A percentile compares a stretch with the other conserved stretches of the same genome.
Conservation (phyloP, 2,888 invertebrate species). For the Calameuta pallipes region DNA sequence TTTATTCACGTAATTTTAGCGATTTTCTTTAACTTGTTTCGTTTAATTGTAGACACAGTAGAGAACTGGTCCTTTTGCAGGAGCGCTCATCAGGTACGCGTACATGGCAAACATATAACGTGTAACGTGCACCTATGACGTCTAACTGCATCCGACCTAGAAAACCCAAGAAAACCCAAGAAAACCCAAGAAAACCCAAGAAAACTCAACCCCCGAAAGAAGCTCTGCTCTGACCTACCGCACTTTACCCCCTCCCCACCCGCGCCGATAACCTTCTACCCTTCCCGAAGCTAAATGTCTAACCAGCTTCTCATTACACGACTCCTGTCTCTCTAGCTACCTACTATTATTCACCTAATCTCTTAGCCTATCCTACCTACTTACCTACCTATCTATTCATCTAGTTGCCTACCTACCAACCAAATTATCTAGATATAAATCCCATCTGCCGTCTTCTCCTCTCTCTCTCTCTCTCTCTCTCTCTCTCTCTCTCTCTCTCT, state of each 20-base stretch:
- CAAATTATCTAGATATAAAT: neutral
- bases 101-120: constrained; percentile 37
- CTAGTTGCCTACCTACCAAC: constrained; percentile 12
- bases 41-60: too few species aligned
- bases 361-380: constrained; percentile 8
- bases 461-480: too few species aligned
- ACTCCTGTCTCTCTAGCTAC: constrained; percentile 18
- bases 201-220: neutral
- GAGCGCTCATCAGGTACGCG: constrained; percentile 30
- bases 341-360: constrained; percentile 13
- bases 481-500: neutral
- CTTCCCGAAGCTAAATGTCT: neutral
- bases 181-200: neutral
- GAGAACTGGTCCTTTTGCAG: constrained; percentile 4
- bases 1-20: too few species aligned
- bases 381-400: constrained; percentile 20
- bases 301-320: neutral
- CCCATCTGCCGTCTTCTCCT: neutral
- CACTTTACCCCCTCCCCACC: too few species aligned
- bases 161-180: too few species aligned
- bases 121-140: constrained; percentile 29
- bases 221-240: too few species aligned
- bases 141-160: neutral
- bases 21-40: too few species aligned
- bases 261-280: too few species aligned